Conservation (phyloP, 1,140 invertebrate genomes). For the Cotesia vestalis region DNA sequence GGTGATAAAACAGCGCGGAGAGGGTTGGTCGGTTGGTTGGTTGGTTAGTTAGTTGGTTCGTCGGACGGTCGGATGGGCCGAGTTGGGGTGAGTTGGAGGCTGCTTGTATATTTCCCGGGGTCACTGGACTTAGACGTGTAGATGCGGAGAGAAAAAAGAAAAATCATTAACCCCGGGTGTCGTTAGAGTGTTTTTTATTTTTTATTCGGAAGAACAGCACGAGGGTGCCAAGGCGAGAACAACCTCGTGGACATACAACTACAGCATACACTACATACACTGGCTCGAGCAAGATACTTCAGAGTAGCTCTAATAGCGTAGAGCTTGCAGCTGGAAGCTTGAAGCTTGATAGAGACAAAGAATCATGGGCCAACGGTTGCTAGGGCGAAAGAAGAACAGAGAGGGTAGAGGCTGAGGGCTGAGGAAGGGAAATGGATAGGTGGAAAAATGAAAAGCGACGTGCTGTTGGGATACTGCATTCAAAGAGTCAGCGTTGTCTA, state of each 20-base stretch:
- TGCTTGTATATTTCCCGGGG: constrained; percentile 22
- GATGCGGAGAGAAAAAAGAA: constrained; percentile 28
- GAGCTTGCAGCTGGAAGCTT: constrained; percentile 9
- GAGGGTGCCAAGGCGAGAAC: neutral
- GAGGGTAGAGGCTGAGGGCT: neutral
- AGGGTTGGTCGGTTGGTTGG: too few species aligned
- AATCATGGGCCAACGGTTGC: neutral
- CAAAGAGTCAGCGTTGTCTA: constrained; percentile 30
- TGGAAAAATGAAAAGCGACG: constrained; percentile 38
- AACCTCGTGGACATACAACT: neutral
- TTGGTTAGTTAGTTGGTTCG: too few species aligned
- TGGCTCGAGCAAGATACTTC: neutral
- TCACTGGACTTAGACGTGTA: constrained; percentile 23
- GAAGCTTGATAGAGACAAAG: constrained; percentile 1
- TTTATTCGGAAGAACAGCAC: neutral
- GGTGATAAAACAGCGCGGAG: too few species aligned
- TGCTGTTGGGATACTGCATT: constrained; percentile 16
- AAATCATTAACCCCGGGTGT: constrained; percentile 41
- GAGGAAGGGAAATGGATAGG: neutral
- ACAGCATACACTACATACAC: neutral
- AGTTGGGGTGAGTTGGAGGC: neutral
- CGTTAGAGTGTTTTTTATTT: constrained; percentile 38
- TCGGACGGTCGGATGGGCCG: neutral
- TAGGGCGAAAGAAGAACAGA: neutral
- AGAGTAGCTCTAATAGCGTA: constrained; percentile 16